Percentiles rank a stretch among this genome's conserved stretches.
Conservation (phyloP, 1,140 invertebrate species). For the Megalonaias nervosa region DNA sequence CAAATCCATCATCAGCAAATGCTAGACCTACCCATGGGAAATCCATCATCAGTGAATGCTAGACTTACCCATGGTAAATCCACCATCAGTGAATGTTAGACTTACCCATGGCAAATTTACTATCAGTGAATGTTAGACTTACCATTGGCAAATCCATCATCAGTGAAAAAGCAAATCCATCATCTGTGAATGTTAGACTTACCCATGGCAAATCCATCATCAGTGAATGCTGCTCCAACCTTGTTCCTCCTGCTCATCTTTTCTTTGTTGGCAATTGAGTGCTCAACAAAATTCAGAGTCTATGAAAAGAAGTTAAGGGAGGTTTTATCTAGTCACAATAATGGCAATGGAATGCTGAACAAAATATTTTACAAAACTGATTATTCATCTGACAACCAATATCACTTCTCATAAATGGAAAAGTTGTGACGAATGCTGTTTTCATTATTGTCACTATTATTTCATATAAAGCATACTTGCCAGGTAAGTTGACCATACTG, state of each 20-base stretch:
- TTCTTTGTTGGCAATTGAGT: conserved; percentile 87
- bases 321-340: no score
- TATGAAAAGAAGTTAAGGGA: no score
- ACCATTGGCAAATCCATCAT: not conserved
- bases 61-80: not conserved
- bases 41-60: not conserved
- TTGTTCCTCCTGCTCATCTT: conserved; percentile 88
- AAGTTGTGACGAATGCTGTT: no score
- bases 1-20: no score
- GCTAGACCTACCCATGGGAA: not conserved
- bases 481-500: no score
- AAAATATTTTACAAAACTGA: no score
- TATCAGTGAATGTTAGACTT: not conserved
- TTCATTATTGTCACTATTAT: no score
- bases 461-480: no score
- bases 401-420: no score
- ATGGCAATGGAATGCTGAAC: no score
- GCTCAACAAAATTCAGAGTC: no score
- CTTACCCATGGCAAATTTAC: not conserved
- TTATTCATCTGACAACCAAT: no score
- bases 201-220: conserved; percentile 67
- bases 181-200: conserved; percentile 93
- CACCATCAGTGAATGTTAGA: not conserved
- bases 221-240: conserved; percentile 90
- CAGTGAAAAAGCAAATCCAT: conserved; percentile 92